Evolutionary conservation across 2,888 invertebrate genomes (phyloP).

Genomic region (Neelides folsomi): DNA sequence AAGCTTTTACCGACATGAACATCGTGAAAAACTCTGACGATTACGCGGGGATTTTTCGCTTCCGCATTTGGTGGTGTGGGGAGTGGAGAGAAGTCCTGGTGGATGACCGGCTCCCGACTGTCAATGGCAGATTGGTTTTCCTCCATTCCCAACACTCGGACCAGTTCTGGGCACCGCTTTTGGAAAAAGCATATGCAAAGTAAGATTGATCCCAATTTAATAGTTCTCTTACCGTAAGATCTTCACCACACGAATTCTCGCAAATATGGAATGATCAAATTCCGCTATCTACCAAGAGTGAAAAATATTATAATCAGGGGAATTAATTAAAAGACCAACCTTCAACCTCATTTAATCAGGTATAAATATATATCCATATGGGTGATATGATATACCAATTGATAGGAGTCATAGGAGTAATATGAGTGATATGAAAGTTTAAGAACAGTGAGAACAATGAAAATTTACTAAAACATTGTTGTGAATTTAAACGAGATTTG

Average conservation of each 20-base stretch:
- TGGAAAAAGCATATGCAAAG: slow-evolving; percentile 90
- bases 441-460: too few relatives aligned
- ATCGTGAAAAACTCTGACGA: slow-evolving; percentile 34
- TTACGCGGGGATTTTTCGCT: slow-evolving; percentile 70
- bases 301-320: background rate
- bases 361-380: too few relatives aligned
- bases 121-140: slow-evolving; percentile 72
- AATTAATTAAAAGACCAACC: too few relatives aligned
- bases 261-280: background rate
- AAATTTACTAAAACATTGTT: too few relatives aligned
- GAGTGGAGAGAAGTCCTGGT: slow-evolving; percentile 82
- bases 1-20: slow-evolving; percentile 51
- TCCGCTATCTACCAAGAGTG: background rate
- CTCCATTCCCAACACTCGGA: slow-evolving; percentile 65
- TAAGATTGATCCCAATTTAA: slow-evolving; percentile 39
- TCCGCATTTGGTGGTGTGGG: slow-evolving; percentile 86
- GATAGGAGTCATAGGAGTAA: too few relatives aligned
- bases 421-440: too few relatives aligned
- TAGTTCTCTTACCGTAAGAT: background rate
- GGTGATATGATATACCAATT: too few relatives aligned
- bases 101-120: slow-evolving; percentile 77
- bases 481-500: too few relatives aligned
- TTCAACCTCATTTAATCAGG: too few relatives aligned
- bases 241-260: slow-evolving; percentile 1
- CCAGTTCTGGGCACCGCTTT: slow-evolving; percentile 74